Evolutionary conservation across 2,888 invertebrate species (phyloP), one percentile per base, ranked within the genome.

Genomic region (Gymnoscelis rufifasciata): DNA sequence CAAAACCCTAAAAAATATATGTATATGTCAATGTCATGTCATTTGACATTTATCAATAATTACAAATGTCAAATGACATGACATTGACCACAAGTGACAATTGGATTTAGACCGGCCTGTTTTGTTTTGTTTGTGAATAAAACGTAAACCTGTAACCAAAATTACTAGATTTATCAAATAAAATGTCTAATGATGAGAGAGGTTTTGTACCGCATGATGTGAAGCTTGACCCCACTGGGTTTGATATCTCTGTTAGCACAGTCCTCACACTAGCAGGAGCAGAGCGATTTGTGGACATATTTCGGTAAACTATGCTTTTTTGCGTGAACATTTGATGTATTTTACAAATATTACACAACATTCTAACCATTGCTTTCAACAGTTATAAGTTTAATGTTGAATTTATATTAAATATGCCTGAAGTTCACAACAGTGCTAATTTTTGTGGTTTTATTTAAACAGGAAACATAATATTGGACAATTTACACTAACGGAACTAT

Each of bases 401-500:
- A n/a, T n/a, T n/a, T n/a, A n/a, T n/a, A n/a, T n/a, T n/a, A n/a
- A n/a, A n/a, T n/a, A n/a, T n/a, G n/a, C n/a, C n/a, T n/a, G n/a
- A n/a, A n/a, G n/a, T n/a, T n/a, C n/a, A n/a, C n/a, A n/a, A n/a
- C n/a, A n/a, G n/a, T n/a, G n/a, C n/a, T n/a, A n/a, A n/a, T n/a
- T n/a, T n/a, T n/a, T 7, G 7, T 29, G 7, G 4, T 10, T 11
- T 30, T 33, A 33, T 41, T 41, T 26, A 13, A 10, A 15, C 36
- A 88, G 88, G 53, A 76, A 78, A 60, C 65, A 74, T 29, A 80
- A 87, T 52, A 84, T 88, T 60, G 83, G 86, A 1, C 84, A 87
- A 58, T 72, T 71, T 42, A 83, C 83, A 28, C 61, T 88, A 33
- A 63, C 78, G 43, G 83, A 86, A 64, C 60, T 89, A 46, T 68